Conservation (phyloP, 2,113 vertebrate species). For the Trinectes maculatus region DNA sequence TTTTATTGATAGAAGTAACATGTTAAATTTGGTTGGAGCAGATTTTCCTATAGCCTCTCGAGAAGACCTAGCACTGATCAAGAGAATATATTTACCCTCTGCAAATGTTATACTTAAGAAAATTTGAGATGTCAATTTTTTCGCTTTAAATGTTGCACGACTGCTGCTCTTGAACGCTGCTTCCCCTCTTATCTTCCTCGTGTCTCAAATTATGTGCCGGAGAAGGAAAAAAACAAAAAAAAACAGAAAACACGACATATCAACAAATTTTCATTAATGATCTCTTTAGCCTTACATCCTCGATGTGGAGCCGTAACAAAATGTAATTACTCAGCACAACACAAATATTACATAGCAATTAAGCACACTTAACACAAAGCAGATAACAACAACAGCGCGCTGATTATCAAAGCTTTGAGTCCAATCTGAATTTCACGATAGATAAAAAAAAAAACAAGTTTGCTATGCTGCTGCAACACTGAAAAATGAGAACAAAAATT, state of each 20-base stretch:
- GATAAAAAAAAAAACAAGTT: conserved; percentile 44
- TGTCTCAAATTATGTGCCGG: conserved; percentile 54
- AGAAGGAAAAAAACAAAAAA: background rate
- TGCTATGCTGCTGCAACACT: conserved; percentile 55
- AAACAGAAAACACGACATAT: conserved; percentile 42
- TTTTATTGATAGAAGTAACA: conserved; percentile 82
- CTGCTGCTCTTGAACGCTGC: conserved; percentile 69
- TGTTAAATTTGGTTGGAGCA: conserved; percentile 77
- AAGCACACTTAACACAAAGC: conserved; percentile 61
- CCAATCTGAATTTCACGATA: conserved; percentile 43
- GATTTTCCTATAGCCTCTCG: conserved; percentile 69
- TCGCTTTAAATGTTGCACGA: conserved; percentile 71
- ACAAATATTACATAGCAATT: conserved; percentile 75
- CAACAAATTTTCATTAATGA: conserved; percentile 65
- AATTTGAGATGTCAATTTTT: conserved; percentile 78
- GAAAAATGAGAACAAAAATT: conserved; percentile 64
- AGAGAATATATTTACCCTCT: conserved; percentile 72
- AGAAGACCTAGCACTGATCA: conserved; percentile 76
- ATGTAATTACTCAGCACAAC: conserved; percentile 75
- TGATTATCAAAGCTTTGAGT: conserved; percentile 56
- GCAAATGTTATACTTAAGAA: conserved; percentile 77
- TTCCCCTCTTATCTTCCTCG: conserved; percentile 75
- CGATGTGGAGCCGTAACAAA: conserved; percentile 64
- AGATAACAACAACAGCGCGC: conserved; percentile 50
- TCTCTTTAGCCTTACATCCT: conserved; percentile 60